Conservation (phyloP, 2,888 invertebrate genomes). For the Eristalis tenax region DNA sequence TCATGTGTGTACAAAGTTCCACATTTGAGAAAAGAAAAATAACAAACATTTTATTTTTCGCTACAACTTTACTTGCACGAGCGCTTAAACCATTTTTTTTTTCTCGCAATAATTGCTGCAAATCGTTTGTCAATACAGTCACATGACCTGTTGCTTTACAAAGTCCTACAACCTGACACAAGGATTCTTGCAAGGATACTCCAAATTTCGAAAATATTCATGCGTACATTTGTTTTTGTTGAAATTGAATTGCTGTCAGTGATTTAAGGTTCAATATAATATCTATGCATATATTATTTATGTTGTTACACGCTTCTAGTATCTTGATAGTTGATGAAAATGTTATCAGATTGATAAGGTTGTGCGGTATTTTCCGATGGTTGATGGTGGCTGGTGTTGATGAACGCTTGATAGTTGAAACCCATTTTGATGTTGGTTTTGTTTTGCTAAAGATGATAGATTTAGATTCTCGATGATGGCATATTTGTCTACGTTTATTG, state of each 20-base stretch:
- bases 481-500: slow-evolving; percentile 34
- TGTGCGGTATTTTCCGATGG: neutral
- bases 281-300: slow-evolving; percentile 24
- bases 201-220: slow-evolving; percentile 23
- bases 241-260: slow-evolving; percentile 40
- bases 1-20: slow-evolving; percentile 48
- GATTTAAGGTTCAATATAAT: slow-evolving; percentile 45
- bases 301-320: neutral
- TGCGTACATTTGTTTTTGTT: neutral
- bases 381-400: slow-evolving; percentile 15
- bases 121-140: slow-evolving; percentile 28
- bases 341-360: slow-evolving; percentile 29
- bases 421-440: slow-evolving; percentile 57
- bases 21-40: no score
- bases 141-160: neutral
- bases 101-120: neutral
- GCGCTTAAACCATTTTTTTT: no score
- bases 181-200: neutral
- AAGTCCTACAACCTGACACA: neutral
- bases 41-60: neutral
- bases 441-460: slow-evolving; percentile 31
- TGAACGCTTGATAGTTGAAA: slow-evolving; percentile 61
- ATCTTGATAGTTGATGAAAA: slow-evolving; percentile 20
- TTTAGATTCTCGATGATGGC: slow-evolving; percentile 21
- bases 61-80: neutral